Conservation (phyloP, 2,888 invertebrate genomes). For the Cephus nigrinus region DNA sequence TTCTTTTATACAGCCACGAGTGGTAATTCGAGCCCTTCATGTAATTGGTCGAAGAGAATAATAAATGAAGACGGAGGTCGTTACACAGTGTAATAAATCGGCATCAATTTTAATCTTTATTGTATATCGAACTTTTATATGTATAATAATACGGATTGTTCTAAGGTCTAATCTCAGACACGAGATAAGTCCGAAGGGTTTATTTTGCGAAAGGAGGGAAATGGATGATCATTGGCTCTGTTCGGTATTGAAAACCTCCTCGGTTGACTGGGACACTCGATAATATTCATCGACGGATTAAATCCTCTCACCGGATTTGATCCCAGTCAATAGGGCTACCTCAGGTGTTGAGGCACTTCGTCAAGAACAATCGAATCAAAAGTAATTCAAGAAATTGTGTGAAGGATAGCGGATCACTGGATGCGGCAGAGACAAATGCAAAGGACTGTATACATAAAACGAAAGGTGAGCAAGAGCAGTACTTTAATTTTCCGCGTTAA, state of each 20-base stretch:
- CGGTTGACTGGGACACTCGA: background rate
- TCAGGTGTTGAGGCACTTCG: background rate
- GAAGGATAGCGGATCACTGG: no score
- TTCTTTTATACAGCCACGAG: slow-evolving; percentile 26
- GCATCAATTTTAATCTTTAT: background rate
- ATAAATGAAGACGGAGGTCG: background rate
- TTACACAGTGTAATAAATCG: background rate
- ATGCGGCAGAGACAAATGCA: no score
- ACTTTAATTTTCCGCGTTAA: background rate
- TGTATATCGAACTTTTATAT: background rate
- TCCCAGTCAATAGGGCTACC: no score
- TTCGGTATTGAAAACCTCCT: background rate
- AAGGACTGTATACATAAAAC: background rate
- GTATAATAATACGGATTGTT: no score
- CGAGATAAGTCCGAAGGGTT: background rate
- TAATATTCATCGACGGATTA: background rate
- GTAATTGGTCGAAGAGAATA: background rate
- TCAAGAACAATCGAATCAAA: background rate
- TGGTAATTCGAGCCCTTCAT: background rate
- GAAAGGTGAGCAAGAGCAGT: background rate
- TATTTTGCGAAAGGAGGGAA: background rate
- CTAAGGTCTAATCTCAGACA: background rate
- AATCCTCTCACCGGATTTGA: background rate
- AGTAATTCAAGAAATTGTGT: background rate
- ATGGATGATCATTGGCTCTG: background rate